Conservation (phyloP, 2,113 vertebrate species). For the Acrocephalus arundinaceus region DNA sequence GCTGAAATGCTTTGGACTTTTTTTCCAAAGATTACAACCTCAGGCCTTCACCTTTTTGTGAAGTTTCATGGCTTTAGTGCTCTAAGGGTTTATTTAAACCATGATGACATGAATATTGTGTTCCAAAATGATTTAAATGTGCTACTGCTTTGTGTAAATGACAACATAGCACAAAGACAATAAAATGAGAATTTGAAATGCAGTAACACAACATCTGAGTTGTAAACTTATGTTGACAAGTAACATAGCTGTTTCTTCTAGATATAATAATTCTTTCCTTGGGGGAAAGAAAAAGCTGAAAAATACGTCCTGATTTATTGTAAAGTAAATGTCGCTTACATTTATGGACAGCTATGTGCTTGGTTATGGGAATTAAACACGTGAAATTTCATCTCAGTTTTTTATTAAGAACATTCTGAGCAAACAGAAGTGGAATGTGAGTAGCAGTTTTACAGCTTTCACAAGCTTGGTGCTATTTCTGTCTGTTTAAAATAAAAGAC, state of each 20-base stretch:
- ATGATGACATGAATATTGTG: neutral
- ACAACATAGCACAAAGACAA: neutral
- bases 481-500: conserved; percentile 48
- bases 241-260: neutral
- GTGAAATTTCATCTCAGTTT: neutral
- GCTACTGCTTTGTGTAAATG: neutral
- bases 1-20: neutral
- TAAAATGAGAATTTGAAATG: neutral
- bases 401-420: conserved; percentile 20
- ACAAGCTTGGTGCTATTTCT: conserved; percentile 50
- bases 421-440: neutral
- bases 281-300: neutral
- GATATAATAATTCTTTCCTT: neutral
- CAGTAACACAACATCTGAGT: neutral
- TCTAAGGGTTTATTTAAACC: neutral
- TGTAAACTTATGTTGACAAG: neutral
- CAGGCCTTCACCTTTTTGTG: neutral
- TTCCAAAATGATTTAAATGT: neutral
- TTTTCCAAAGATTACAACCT: neutral
- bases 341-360: neutral
- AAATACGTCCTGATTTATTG: neutral
- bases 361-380: neutral
- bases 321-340: neutral
- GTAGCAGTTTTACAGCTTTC: conserved; percentile 41
- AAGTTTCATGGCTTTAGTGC: neutral